Conservation (phyloP, 2,113 vertebrate species). For the Machaerirhynchus nigripectus region DNA sequence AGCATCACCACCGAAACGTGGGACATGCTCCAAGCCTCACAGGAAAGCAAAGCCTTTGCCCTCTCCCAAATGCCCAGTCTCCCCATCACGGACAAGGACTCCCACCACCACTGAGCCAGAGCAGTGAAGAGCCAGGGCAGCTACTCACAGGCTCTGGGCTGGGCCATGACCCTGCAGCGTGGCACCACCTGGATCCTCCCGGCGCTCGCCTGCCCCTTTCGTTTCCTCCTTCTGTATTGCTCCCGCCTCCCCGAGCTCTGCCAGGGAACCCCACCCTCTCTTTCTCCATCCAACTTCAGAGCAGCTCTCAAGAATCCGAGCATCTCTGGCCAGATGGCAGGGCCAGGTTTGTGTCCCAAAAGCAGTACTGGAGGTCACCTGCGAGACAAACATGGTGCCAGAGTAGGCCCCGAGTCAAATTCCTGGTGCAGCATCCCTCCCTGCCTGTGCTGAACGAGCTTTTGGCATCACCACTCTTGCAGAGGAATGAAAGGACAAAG, state of each 20-base stretch:
- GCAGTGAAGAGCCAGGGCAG: not conserved
- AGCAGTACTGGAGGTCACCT: not conserved
- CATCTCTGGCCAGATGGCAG: not conserved
- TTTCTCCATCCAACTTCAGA: not conserved
- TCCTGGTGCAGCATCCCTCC: not conserved
- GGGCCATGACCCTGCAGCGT: not conserved
- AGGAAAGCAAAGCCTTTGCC: not conserved
- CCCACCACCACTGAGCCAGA: not conserved
- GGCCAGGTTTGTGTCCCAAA: not conserved
- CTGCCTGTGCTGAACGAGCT: not conserved
- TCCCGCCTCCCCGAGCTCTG: not conserved
- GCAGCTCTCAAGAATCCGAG: not conserved
- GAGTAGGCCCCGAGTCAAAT: accelerated
- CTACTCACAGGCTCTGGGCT: slow-evolving; percentile 24
- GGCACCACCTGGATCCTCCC: not conserved
- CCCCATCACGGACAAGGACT: not conserved
- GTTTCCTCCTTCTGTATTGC: accelerated
- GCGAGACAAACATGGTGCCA: accelerated
- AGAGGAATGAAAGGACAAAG: not conserved
- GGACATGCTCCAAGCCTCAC: not conserved
- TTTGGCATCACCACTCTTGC: not conserved
- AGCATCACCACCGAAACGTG: not conserved
- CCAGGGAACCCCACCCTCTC: not conserved
- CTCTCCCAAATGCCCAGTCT: not conserved
- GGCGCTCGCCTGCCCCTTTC: not conserved